Evolutionary conservation across 1,140 invertebrate genomes (phyloP).

Genomic region (Lysiphlebus fabarum): DNA sequence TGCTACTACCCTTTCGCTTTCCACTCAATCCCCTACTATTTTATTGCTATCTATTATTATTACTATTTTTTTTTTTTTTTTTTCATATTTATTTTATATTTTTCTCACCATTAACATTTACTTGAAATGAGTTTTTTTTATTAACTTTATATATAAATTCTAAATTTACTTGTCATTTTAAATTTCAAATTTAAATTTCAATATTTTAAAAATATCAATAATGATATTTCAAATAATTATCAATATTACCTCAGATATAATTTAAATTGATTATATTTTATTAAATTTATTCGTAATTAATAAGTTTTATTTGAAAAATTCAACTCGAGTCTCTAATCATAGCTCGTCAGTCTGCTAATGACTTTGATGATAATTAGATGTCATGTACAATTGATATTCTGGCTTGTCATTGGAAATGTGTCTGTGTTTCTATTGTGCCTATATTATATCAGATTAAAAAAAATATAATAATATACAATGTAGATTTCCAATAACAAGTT

Average conservation of each 20-base stretch:
- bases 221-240: too few relatives aligned
- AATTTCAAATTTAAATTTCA: too few relatives aligned
- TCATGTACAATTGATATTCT: slow-evolving; percentile 19
- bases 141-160: not conserved
- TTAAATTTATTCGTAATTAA: too few relatives aligned
- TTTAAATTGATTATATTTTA: not conserved
- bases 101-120: not conserved
- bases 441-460: slow-evolving; percentile 11
- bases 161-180: not conserved
- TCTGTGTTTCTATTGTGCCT: not conserved
- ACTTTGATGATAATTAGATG: slow-evolving; percentile 20
- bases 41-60: not conserved
- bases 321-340: not conserved
- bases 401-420: slow-evolving; percentile 10
- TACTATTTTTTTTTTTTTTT: not conserved
- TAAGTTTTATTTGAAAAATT: too few relatives aligned
- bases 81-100: too few relatives aligned
- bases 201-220: too few relatives aligned
- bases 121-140: not conserved
- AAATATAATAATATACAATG: not conserved
- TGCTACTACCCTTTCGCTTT: slow-evolving; percentile 24
- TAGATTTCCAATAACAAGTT: too few relatives aligned
- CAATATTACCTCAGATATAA: too few relatives aligned
- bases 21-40: slow-evolving; percentile 15
- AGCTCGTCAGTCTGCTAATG: slow-evolving; percentile 14